Evolutionary conservation across 1,140 invertebrate genomes (phyloP), one percentile per base, ranked within the genome.

Genomic region (Archegozetes longisetosus): DNA sequence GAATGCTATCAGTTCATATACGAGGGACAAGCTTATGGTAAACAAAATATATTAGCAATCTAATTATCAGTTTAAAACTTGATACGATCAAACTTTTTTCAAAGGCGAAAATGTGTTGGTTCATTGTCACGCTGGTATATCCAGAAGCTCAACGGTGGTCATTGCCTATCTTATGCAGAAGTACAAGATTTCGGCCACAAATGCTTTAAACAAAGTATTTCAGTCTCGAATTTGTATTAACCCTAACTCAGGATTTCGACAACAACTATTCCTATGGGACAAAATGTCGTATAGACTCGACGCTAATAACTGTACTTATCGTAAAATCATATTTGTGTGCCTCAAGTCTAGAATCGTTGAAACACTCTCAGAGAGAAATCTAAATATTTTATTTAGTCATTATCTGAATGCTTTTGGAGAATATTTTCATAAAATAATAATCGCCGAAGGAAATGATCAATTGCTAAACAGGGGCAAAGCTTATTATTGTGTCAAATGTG

Each of bases 111-210:
- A 52, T 25, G 60, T 68, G 40, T 54, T 68, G 14, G 66, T 67
- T 4, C 67, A 68, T 53, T 68, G 82, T 72, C 86, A 87, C 67
- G 87, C 82, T 68, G 86, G 86, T 22, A 81, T 90, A 20, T 90
- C 86, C 1, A 74, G 88, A 59, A 88, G 85, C 66, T 83, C 85
- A 0, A 82, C 85, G 0, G 74, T 88, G 1, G 81, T 90, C 0
- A 84, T 88, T 62, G 85, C 85, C 22, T 89, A 84, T 69, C 73
- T 89, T 28, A 88, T 91, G 84, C 82, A 89, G 53, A 84, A 84
- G 67, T 78, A 80, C 53, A 77, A 80, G 40, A 85, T 88, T 80
- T 76, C 79, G n/a, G 80, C 85, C 0, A 72, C 77, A 6, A 81
- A 87, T 57, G 86, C 88, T 14, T 72, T 90, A 49, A 74, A 74